Evolutionary conservation across 2,888 invertebrate genomes (phyloP).

Genomic region (Craniophora ligustri): DNA sequence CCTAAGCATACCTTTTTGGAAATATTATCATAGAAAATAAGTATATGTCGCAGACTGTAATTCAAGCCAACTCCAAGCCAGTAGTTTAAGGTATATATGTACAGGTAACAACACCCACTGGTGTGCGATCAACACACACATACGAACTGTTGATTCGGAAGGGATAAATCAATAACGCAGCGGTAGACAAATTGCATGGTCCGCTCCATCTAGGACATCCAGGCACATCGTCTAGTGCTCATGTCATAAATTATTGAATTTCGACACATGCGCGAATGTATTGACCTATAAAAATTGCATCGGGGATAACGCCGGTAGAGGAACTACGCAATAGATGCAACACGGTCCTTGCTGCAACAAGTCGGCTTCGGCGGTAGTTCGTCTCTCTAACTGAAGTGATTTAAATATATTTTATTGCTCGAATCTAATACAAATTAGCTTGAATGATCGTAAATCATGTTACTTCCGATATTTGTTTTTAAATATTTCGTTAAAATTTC

Average conservation of each 20-base stretch:
- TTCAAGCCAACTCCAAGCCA: too few relatives aligned
- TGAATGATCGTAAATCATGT: constrained; percentile 2
- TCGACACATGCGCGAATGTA: constrained; percentile 53
- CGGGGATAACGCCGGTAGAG: constrained; percentile 22
- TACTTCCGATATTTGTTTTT: neutral
- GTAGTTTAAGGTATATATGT: too few relatives aligned
- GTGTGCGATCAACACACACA: neutral
- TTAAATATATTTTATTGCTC: neutral
- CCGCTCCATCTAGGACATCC: constrained; percentile 11
- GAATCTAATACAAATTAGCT: constrained; percentile 1
- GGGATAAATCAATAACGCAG: constrained; percentile 29
- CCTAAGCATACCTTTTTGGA: too few relatives aligned
- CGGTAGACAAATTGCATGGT: neutral
- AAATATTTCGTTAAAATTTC: neutral
- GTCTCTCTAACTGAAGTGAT: too few relatives aligned
- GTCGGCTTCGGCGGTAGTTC: constrained; percentile 19
- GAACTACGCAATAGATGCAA: constrained; percentile 46
- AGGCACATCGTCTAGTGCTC: constrained; percentile 29
- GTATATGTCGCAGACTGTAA: too few relatives aligned
- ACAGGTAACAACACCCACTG: neutral
- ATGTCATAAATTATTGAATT: constrained; percentile 37
- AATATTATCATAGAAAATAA: too few relatives aligned
- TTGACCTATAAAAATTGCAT: constrained; percentile 53
- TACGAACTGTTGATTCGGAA: constrained; percentile 1
- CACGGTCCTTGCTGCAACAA: constrained; percentile 44